Evolutionary conservation across 2,113 vertebrate genomes (phyloP).

Genomic region (Bombycilla garrulus): DNA sequence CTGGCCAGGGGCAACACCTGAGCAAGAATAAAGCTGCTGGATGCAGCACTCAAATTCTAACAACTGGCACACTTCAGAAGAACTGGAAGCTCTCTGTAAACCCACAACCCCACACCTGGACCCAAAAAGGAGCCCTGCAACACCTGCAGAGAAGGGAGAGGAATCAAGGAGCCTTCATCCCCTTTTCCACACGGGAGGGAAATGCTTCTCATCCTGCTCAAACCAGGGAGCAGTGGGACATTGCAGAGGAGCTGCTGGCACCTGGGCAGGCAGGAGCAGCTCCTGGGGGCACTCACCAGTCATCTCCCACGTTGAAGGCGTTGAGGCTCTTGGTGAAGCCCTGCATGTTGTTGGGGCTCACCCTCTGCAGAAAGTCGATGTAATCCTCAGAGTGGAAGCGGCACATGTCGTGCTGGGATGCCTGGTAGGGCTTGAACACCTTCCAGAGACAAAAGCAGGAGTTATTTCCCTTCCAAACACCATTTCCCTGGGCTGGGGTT

Average conservation of each 20-base stretch:
- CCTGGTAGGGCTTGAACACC: constrained; percentile 98
- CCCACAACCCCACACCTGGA: rapidly evolving
- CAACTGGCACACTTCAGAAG: neutral
- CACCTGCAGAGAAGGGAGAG: neutral
- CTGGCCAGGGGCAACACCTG: too few relatives aligned
- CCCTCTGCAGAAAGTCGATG: constrained; percentile 97
- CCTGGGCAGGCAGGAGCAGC: neutral
- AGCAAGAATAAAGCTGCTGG: neutral
- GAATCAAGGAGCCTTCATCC: neutral
- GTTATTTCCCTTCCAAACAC: neutral
- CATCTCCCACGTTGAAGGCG: constrained; percentile 95
- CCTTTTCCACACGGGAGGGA: neutral
- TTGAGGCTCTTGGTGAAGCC: constrained; percentile 99
- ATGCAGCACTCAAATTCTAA: neutral
- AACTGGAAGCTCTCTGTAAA: neutral
- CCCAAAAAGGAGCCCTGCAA: neutral
- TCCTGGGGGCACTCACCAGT: constrained; percentile 81
- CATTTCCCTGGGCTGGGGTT: rapidly evolving
- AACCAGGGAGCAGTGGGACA: neutral
- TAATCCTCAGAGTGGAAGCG: constrained; percentile 98
- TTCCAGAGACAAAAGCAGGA: constrained; percentile 49
- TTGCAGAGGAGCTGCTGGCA: neutral
- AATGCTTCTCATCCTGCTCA: rapidly evolving
- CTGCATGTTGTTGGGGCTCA: constrained; percentile 99
- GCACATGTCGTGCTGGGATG: constrained; percentile 98